Conservation (phyloP, 2,888 invertebrate genomes). For the Dendrolimus houi region DNA sequence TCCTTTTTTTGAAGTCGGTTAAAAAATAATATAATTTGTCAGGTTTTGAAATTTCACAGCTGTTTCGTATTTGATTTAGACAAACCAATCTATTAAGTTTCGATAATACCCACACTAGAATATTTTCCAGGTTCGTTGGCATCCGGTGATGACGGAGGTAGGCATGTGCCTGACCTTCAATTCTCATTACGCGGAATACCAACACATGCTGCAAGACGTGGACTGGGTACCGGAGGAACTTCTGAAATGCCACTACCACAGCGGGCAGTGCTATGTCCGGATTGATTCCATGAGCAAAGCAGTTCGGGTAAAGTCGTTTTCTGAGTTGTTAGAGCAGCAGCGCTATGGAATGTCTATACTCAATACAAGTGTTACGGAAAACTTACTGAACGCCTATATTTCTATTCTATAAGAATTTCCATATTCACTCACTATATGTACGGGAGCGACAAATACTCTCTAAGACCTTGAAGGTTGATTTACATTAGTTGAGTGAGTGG, state of each 20-base stretch:
- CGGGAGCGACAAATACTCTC: too few relatives aligned
- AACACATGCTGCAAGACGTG: conserved; percentile 34
- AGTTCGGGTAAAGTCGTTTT: conserved; percentile 41
- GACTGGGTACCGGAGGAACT: conserved; percentile 32
- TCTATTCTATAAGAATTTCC: too few relatives aligned
- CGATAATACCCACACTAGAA: background rate
- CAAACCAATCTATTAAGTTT: too few relatives aligned
- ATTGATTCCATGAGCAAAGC: conserved; percentile 56
- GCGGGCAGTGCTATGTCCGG: conserved; percentile 62
- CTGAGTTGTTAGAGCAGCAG: background rate
- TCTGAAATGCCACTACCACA: conserved; percentile 67
- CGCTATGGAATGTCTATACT: background rate
- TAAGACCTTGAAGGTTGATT: too few relatives aligned
- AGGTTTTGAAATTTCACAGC: too few relatives aligned
- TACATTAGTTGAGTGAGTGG: too few relatives aligned
- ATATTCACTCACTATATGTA: too few relatives aligned
- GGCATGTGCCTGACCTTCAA: conserved; percentile 64
- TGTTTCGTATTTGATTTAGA: too few relatives aligned
- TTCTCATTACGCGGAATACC: conserved; percentile 55
- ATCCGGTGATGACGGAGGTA: conserved; percentile 65
- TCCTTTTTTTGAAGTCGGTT: too few relatives aligned
- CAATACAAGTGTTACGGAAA: too few relatives aligned
- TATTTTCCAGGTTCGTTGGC: conserved; percentile 44
- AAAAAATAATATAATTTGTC: too few relatives aligned
- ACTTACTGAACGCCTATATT: too few relatives aligned